Percentiles rank a stretch among this genome's conserved stretches.
phyloP scores from a whole-genome alignment of 1,140 invertebrate species.

The Bombus pyrosoma region DNA sequence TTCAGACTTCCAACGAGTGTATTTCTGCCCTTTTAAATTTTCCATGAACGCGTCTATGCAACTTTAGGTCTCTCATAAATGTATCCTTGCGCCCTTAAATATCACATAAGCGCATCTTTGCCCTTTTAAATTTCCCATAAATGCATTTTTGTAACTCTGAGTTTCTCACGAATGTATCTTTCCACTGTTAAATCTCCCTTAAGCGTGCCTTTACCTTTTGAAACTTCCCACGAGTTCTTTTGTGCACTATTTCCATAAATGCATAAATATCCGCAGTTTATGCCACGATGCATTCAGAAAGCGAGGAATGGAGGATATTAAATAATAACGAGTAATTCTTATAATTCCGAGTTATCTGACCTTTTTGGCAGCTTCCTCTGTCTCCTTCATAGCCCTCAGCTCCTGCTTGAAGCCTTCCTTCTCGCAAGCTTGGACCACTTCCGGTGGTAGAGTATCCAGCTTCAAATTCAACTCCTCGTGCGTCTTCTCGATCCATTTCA shows the following conservation, averaged over 20 bases:
- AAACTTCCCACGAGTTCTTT: too few relatives aligned
- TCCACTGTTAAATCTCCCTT: too few relatives aligned
- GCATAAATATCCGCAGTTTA: neutral
- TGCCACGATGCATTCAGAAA: neutral
- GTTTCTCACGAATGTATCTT: neutral
- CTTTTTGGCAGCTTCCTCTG: constrained; percentile 84
- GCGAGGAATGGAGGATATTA: too few relatives aligned
- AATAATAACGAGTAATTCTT: neutral
- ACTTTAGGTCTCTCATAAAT: too few relatives aligned
- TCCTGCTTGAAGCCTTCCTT: constrained; percentile 84
- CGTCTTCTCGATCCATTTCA: constrained; percentile 85
- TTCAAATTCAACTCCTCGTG: constrained; percentile 84
- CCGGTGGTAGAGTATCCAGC: constrained; percentile 84
- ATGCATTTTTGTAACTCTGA: neutral
- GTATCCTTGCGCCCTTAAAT: too few relatives aligned
- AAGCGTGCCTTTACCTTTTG: too few relatives aligned
- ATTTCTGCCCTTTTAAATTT: too few relatives aligned
- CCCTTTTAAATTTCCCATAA: too few relatives aligned
- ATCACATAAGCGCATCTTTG: too few relatives aligned
- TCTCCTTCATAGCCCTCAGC: constrained; percentile 83
- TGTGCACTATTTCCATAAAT: neutral
- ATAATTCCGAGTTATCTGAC: constrained; percentile 68
- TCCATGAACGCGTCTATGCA: too few relatives aligned
- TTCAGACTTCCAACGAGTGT: too few relatives aligned
- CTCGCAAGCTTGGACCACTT: constrained; percentile 83